Evolutionary conservation across 2,888 invertebrate species (phyloP).

Genomic region (Drosophila cognata): DNA sequence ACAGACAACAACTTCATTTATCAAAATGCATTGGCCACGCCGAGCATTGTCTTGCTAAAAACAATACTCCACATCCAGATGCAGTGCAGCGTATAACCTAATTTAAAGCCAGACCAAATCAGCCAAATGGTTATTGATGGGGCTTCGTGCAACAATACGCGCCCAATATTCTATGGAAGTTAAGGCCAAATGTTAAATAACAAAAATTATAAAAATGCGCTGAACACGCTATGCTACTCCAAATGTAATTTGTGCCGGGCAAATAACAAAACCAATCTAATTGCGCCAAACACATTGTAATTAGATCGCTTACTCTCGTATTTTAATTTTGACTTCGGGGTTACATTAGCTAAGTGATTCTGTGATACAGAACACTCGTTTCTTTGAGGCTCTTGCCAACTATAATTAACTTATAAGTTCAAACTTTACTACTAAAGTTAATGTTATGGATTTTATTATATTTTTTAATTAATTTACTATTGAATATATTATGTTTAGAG

Average conservation of each 20-base stretch:
- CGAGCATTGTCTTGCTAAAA: slow-evolving; percentile 18
- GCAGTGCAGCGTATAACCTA: slow-evolving; percentile 49
- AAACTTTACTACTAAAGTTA: neutral
- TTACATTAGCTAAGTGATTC: neutral
- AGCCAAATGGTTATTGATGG: slow-evolving; percentile 22
- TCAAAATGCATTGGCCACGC: slow-evolving; percentile 61
- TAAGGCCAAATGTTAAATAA: slow-evolving; percentile 30
- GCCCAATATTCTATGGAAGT: slow-evolving; percentile 19
- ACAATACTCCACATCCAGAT: neutral
- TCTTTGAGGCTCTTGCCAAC: neutral
- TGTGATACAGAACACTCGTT: neutral
- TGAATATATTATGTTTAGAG: no score
- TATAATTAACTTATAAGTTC: neutral
- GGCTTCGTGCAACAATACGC: slow-evolving; percentile 28
- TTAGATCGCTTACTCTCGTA: slow-evolving; percentile 11
- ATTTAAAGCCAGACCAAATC: slow-evolving; percentile 44
- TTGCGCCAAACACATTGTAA: slow-evolving; percentile 27
- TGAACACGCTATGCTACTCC: slow-evolving; percentile 27
- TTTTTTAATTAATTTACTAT: neutral
- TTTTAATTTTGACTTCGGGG: neutral
- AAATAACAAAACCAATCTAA: slow-evolving; percentile 49
- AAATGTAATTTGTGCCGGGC: slow-evolving; percentile 42
- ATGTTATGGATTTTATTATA: neutral
- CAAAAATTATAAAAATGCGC: slow-evolving; percentile 22
- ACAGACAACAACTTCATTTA: slow-evolving; percentile 70